phyloP scores from a whole-genome alignment of 2,797 vertebrate species.

The Oreochromis grahami region DNA sequence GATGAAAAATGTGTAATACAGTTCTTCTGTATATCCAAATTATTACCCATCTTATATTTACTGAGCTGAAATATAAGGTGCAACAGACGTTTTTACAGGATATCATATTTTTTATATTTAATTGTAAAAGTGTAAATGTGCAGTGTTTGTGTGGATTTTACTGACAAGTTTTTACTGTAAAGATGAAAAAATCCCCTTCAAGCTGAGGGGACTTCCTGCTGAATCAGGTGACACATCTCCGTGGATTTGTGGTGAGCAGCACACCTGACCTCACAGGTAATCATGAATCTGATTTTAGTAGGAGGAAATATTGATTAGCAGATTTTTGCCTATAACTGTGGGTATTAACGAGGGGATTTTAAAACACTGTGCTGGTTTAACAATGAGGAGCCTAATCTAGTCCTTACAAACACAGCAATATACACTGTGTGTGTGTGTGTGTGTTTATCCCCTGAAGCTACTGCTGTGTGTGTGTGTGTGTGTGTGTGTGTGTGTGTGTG shows the following conservation, averaged over 20 bases:
- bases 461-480: slow-evolving; percentile 5
- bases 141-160: not conserved
- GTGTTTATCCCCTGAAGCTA: slow-evolving; percentile 8
- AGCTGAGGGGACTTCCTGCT: not conserved
- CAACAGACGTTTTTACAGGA: not conserved
- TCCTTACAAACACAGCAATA: slow-evolving; percentile 1
- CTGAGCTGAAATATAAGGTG: not conserved
- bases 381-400: not conserved
- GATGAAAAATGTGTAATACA: not conserved
- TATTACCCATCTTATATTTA: not conserved
- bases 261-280: not conserved
- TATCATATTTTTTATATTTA: not conserved
- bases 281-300: not conserved
- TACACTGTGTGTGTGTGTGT: not conserved
- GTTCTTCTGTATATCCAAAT: not conserved
- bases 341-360: not conserved
- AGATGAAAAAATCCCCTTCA: not conserved
- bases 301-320: not conserved
- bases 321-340: not conserved
- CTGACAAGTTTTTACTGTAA: not conserved
- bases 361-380: not conserved
- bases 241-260: not conserved
- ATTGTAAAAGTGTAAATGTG: not conserved
- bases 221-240: not conserved
- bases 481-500: not conserved